phyloP scores from a whole-genome alignment of 2,888 invertebrate genomes.

The Scaptomyza reducta region DNA sequence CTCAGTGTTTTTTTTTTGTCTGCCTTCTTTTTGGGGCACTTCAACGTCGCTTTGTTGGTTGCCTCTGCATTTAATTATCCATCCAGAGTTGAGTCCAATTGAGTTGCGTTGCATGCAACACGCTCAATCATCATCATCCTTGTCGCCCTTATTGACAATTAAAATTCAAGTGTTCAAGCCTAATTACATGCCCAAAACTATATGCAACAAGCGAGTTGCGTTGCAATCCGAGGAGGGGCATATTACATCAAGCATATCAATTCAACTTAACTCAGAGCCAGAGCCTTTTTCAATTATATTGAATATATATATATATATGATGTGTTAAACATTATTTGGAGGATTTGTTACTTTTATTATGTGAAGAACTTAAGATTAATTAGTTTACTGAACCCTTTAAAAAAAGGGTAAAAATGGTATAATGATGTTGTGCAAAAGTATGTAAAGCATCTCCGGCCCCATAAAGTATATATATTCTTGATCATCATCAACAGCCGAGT shows the following conservation, averaged over 20 bases:
- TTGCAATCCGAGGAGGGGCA: background rate
- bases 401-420: too few species aligned
- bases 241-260: conserved; percentile 2
- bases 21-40: conserved; percentile 8
- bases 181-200: conserved; percentile 57
- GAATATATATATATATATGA: too few species aligned
- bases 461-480: too few species aligned
- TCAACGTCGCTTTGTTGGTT: conserved; percentile 29
- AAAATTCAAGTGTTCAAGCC: conserved; percentile 64
- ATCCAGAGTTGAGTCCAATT: background rate
- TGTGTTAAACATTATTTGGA: too few species aligned
- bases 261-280: conserved; percentile 11
- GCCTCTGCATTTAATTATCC: conserved; percentile 28
- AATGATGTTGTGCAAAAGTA: too few species aligned
- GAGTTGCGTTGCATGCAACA: conserved; percentile 50
- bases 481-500: too few species aligned
- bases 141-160: conserved; percentile 41
- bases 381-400: too few species aligned
- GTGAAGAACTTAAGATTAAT: too few species aligned
- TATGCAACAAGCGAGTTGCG: conserved; percentile 29
- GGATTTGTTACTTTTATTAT: too few species aligned
- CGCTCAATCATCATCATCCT: conserved; percentile 40
- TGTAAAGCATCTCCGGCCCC: too few species aligned
- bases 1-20: too few species aligned
- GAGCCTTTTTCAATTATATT: too few species aligned